A percentile compares a stretch with the other conserved stretches of the same genome.
Conservation (phyloP, 2,797 vertebrate species). For the Botia kubotai region DNA sequence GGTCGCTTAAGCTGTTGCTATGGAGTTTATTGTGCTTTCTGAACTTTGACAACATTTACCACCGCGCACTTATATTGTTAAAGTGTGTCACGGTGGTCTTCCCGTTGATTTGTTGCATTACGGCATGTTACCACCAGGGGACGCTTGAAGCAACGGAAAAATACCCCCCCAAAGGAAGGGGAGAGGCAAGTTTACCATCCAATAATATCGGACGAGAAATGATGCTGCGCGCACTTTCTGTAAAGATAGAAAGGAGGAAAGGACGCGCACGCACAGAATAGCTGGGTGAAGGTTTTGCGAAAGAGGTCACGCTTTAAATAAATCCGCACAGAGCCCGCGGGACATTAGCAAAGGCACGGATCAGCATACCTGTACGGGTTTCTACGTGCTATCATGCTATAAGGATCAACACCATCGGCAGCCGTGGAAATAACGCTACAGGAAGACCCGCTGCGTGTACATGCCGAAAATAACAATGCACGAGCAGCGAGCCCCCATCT, state of each 20-base stretch:
- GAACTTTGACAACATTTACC: too few species aligned
- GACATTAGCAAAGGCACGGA: not conserved
- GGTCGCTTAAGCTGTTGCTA: too few species aligned
- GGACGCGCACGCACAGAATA: not conserved
- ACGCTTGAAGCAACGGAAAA: constrained; percentile 3
- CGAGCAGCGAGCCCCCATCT: not conserved
- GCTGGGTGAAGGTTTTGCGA: constrained; percentile 34
- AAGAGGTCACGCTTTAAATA: constrained; percentile 23
- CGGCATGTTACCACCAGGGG: not conserved
- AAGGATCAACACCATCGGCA: not conserved
- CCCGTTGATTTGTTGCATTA: too few species aligned
- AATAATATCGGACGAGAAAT: constrained; percentile 29
- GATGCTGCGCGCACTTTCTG: constrained; percentile 35
- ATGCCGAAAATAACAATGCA: constrained; percentile 3
- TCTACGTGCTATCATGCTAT: not conserved
- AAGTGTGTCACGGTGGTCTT: too few species aligned
- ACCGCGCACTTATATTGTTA: too few species aligned
- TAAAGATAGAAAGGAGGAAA: constrained; percentile 33
- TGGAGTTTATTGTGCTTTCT: too few species aligned
- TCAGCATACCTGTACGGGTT: constrained; percentile 25
- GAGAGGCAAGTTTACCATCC: constrained; percentile 13
- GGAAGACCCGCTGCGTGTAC: not conserved
- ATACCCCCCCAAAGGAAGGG: not conserved
- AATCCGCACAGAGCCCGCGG: not conserved
- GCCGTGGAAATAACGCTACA: constrained; percentile 12